A percentile compares a stretch with the other conserved stretches of the same genome.
Evolutionary conservation across 2,888 invertebrate species (phyloP).

Genomic region (Melipona bicolor): DNA sequence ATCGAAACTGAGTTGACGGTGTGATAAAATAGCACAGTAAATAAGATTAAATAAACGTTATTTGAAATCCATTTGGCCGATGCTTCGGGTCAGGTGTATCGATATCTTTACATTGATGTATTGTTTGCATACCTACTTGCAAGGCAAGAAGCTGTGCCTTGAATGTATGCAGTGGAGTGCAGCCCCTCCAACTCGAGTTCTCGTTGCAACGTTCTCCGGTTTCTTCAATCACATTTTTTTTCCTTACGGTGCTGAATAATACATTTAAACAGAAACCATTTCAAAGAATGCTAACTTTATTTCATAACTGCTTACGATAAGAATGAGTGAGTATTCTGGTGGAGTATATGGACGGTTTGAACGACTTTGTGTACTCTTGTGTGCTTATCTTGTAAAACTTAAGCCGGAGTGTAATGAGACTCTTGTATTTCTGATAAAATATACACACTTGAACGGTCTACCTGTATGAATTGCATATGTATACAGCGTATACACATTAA

Average conservation of each 20-base stretch:
- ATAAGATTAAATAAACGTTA: conserved; percentile 12
- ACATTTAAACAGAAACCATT: conserved; percentile 43
- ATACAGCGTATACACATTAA: conserved; percentile 25
- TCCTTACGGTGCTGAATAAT: conserved; percentile 52
- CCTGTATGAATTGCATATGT: conserved; percentile 34
- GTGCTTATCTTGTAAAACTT: conserved; percentile 50
- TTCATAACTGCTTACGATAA: conserved; percentile 53
- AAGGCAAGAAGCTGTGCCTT: conserved; percentile 52
- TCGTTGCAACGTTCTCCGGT: conserved; percentile 65
- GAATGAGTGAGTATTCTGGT: conserved; percentile 51
- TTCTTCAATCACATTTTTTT: conserved; percentile 61
- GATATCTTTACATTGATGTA: conserved; percentile 48
- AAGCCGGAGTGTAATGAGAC: conserved; percentile 43
- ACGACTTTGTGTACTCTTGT: conserved; percentile 21
- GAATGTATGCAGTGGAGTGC: conserved; percentile 52
- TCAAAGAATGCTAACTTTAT: conserved; percentile 47
- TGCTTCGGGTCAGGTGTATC: conserved; percentile 39
- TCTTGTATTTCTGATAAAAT: conserved; percentile 51
- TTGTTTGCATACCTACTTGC: conserved; percentile 60
- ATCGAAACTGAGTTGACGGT: conserved; percentile 20
- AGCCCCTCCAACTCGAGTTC: conserved; percentile 61
- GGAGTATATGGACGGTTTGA: conserved; percentile 21
- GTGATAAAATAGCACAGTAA: not conserved
- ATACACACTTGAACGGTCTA: conserved; percentile 27
- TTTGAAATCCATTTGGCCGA: conserved; percentile 9